phyloP scores from a whole-genome alignment of 1,140 invertebrate genomes.

The Orius insidiosus region DNA sequence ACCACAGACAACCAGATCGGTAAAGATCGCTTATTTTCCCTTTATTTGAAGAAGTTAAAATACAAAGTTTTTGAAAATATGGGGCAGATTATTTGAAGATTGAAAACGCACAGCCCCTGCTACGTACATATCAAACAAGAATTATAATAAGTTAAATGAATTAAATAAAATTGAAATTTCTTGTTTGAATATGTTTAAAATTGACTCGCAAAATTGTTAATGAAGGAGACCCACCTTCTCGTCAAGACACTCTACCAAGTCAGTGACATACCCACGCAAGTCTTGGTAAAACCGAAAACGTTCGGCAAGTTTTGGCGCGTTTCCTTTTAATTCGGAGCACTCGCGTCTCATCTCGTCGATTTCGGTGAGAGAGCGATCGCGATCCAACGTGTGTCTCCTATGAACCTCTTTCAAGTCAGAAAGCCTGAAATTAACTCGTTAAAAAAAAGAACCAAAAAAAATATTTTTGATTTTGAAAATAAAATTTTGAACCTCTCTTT shows the following conservation, averaged over 20 bases:
- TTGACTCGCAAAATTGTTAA: not conserved
- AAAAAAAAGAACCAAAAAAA: not conserved
- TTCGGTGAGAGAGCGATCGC: constrained; percentile 35
- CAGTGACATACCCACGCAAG: constrained; percentile 84
- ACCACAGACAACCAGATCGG: too few species aligned
- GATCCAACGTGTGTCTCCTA: constrained; percentile 33
- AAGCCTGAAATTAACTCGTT: constrained; percentile 28
- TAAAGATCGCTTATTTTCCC: too few species aligned
- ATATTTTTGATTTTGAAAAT: not conserved
- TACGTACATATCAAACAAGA: not conserved
- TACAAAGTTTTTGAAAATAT: too few species aligned
- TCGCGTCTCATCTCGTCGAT: constrained; percentile 41
- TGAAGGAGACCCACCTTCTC: constrained; percentile 51
- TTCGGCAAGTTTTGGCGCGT: constrained; percentile 47
- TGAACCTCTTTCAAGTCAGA: constrained; percentile 38
- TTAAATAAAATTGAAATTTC: too few species aligned
- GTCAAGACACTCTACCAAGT: constrained; percentile 91
- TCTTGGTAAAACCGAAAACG: constrained; percentile 88
- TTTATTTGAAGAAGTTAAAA: too few species aligned
- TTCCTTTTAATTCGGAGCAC: constrained; percentile 37
- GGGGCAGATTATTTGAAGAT: too few species aligned
- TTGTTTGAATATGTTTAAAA: not conserved
- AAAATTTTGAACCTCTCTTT: constrained; percentile 37
- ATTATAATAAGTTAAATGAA: too few species aligned
- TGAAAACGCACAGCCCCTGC: too few species aligned